Base-by-base conservation (phyloP, 2,113 vertebrate species). In the Triplophysa siluroides region DNA sequence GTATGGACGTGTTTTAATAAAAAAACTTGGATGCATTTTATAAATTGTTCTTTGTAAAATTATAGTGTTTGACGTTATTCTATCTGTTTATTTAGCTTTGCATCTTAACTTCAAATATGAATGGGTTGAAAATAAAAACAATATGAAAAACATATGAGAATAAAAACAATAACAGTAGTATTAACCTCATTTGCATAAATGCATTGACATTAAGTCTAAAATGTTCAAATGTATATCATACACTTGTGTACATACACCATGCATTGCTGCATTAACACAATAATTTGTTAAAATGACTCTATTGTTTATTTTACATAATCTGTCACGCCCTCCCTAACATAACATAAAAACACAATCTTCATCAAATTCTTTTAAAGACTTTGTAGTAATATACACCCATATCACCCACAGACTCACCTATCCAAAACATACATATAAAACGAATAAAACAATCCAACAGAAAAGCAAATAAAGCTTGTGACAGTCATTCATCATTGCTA, bases 371-470 rank as follows among this genome's bases (percentile, higher is more conserved):
- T 26, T 73, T 29, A 9, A 80, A 80, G 38, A 77, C 58, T 21
- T 52, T 68, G 45, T 61, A 75, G 8, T 58, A 83, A 80, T 62
- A 29, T 65, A 80, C 67, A 62, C 9, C 33, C 43, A 26, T 58
- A 75, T 47, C 54, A 33, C 24, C 54, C 62, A 80, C 23, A 23
- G 50, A 60, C n/a, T 45, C 72, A n/a, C n/a, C 75, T 62, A 18
- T 47, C 5, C 7, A 29, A 83, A 79, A 3, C 43, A 75, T 70
- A 52, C 58, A 54, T 23, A 54, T 19, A 47, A 12, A 18, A 83
- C 70, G 29, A 50, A 67, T 41, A 71, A 76, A 71, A 21, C 21
- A 75, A 79, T 65, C 38, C 29, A 58, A 72, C 54, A 71, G 4
- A 14, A 41, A 43, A 65, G 38, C 24, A 26, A 45, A 38, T 26